Conservation (phyloP, 1,140 invertebrate species). For the Drosophila yakuba region DNA sequence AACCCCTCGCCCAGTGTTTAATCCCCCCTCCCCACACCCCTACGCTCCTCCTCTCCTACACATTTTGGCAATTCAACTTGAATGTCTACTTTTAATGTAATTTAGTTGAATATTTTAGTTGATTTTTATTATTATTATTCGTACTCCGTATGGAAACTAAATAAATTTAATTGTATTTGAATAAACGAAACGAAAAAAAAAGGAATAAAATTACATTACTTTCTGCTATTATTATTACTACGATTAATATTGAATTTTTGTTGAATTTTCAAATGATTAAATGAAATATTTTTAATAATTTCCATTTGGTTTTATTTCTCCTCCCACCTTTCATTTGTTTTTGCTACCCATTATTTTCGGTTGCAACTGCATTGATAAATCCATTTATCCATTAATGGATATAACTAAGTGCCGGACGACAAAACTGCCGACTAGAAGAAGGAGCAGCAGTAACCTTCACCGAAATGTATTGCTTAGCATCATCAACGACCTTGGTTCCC, state of each 20-base stretch:
- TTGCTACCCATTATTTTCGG: conserved; percentile 33
- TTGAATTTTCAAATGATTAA: conserved; percentile 84
- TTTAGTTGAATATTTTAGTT: conserved; percentile 85
- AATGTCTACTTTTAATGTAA: conserved; percentile 80
- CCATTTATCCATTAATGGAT: not conserved
- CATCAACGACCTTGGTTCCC: not conserved
- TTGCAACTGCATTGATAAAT: conserved; percentile 31
- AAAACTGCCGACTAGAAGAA: conserved; percentile 64
- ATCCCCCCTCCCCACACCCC: conserved; percentile 10
- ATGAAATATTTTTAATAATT: conserved; percentile 78
- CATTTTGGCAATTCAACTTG: conserved; percentile 65
- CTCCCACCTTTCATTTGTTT: conserved; percentile 14
- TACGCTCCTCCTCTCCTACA: conserved; percentile 34
- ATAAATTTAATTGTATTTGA: conserved; percentile 77
- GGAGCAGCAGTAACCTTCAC: conserved; percentile 39
- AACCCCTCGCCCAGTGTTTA: conserved; percentile 58
- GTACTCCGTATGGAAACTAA: conserved; percentile 63
- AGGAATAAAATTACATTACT: conserved; percentile 65
- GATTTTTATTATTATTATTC: conserved; percentile 83
- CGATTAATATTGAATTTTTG: conserved; percentile 83
- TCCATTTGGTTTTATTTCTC: conserved; percentile 28
- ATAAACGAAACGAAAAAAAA: conserved; percentile 52
- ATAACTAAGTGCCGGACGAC: conserved; percentile 53
- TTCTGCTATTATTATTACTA: conserved; percentile 79
- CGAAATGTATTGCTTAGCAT: conserved; percentile 57